Evolutionary conservation across 2,888 invertebrate genomes (phyloP), one percentile per base, ranked within the genome.

Genomic region (Arge pagana): DNA sequence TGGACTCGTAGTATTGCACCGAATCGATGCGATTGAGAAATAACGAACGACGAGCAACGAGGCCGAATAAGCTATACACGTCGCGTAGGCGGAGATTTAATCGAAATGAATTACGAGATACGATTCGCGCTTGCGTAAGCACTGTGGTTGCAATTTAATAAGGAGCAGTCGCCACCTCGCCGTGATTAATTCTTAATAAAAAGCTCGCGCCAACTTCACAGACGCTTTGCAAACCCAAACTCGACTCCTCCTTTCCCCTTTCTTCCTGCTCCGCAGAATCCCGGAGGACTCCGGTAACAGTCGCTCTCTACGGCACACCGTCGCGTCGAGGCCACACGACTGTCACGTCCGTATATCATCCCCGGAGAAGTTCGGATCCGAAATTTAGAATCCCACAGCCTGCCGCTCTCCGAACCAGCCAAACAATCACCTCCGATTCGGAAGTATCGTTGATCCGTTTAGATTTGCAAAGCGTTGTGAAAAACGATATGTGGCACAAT

Each of bases 111-210:
- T n/a, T n/a, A n/a, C n/a, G n/a, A n/a, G n/a, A n/a, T n/a, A n/a
- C n/a, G n/a, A n/a, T 36, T 21, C 37, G 36, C 48, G 49, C 35
- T 28, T 45, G 67, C 67, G 69, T 68, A 69, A 70, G 67, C 68
- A 67, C 65, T 65, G 65, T 62, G 67, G 68, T 65, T 42, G 31
- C 40, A 30, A 43, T 50, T 50, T 50, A 50, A 50, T 50, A 41
- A 41, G 42, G 33, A 54, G 64, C 68, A 70, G 72, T 70, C 70
- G 63, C 66, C 67, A 65, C 70, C 70, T 71, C 68, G 66, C 67
- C 67, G 67, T 70, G 68, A 72, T 74, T 72, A 73, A 74, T 74
- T 72, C 70, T 63, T 62, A 64, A 66, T 66, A 68, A 72, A 72
- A 71, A 71, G 67, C 73, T 71, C 61, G 65, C 61, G 64, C 56